Base-by-base conservation (phyloP, 2,797 vertebrate genomes). In the Pogonophryne albipinna region DNA sequence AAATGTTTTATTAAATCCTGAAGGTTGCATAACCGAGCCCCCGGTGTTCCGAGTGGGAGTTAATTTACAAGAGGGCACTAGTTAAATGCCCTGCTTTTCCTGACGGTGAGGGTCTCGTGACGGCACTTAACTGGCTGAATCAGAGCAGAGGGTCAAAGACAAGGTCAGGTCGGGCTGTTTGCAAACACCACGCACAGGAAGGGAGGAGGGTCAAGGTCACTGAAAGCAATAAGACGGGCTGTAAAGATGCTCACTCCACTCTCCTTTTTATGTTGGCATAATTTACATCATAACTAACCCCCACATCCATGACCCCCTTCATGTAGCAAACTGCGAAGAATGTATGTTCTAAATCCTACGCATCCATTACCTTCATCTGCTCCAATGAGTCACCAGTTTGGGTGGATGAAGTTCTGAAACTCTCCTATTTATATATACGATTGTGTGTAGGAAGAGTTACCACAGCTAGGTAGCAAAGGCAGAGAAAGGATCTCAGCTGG, bases 21-120 rank as follows among this genome's bases (percentile, higher is more conserved):
- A 16, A 3, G 73, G 85, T 94, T 92, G 88, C 80, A 85, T 91
- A 92, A 93, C 80, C 0, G 2, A 59, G 79, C 50, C 51, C 64
- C 42, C 42, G 1, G 66, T 71, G 90, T 82, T 87, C 76, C 41
- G 69, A 60, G 84, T 73, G 64, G 79, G 85, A 87, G 86, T 83
- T 83, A 0, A 81, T 88, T 76, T 80, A 62, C 41, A 76, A 71
- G 62, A 31, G 60, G 67, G 41, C 51, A 13, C 46, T 41, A 10
- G 67, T 82, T 61, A 63, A 71, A 70, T 12, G 45, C n/a, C 44
- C 16, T 20, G 47, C 14, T 69, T 70, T 49, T 62, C 56, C 45
- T 47, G 4, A 61, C 17, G 23, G 49, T 4, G 68, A 58, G 58
- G 61, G 76, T 79, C 84, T 84, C 65, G 50, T 60, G 68, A 83